Evolutionary conservation across 2,113 vertebrate species (phyloP).

Genomic region (Platycercus adscitus): DNA sequence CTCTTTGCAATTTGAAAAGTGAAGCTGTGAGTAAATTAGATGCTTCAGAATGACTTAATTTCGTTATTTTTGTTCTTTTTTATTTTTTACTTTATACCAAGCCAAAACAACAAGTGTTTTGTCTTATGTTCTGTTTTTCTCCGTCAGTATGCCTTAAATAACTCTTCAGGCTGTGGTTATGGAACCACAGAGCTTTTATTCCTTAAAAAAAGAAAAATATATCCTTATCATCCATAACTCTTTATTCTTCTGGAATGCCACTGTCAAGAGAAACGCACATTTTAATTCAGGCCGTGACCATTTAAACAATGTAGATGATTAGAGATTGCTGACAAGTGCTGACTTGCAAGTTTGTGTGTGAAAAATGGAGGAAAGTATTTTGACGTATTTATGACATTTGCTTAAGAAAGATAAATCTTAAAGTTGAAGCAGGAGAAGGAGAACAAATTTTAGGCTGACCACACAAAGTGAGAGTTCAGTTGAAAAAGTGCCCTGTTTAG

Average conservation of each 20-base stretch:
- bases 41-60: not conserved
- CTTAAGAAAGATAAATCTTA: not conserved
- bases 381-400: not conserved
- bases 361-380: not conserved
- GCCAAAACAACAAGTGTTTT: not conserved
- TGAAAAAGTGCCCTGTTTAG: not conserved
- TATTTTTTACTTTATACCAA: not conserved
- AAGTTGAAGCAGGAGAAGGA: not conserved
- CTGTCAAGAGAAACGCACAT: not conserved
- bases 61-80: not conserved
- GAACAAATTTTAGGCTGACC: not conserved
- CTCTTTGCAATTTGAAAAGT: not conserved
- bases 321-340: not conserved
- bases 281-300: not conserved
- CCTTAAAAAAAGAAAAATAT: not conserved
- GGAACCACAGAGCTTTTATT: not conserved
- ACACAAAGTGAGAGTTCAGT: not conserved
- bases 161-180: not conserved
- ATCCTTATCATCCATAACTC: not conserved
- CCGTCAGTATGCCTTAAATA: not conserved
- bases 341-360: not conserved
- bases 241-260: not conserved
- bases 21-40: conserved; percentile 5
- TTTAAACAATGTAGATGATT: not conserved
- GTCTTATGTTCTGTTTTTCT: not conserved